Evolutionary conservation across 2,888 invertebrate species (phyloP), one percentile per base, ranked within the genome.

Genomic region (Pandemis heparana): DNA sequence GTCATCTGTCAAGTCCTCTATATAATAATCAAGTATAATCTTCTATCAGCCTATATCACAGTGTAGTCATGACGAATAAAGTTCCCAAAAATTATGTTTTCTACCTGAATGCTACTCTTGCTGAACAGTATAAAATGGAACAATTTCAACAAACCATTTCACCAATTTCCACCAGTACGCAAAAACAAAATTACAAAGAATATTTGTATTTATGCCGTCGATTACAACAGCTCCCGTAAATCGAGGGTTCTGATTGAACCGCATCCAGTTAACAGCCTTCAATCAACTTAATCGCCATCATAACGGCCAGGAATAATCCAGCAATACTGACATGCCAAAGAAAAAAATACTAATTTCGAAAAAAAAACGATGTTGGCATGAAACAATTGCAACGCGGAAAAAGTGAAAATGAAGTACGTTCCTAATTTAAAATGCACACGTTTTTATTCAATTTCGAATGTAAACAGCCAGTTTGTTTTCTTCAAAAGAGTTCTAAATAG

Each of bases 181-280:
- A 65, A 16, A 65, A 65, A 65, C 48, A 38, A 65, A 51, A 65
- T 51, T 38, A 64, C 48, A 38, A 14, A n/a, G n/a, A 39, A 23
- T n/a, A 18, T 43, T 56, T 59, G 16, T 67, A 59, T 68, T 56
- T 68, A 38, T 16, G 38, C 56, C 32, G n/a, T 56, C 63, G 7
- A 41, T 64, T 59, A n/a, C 63, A 60, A 2, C 32, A 18, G 14
- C 43, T 23, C 59, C 48, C 62, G 56, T 59, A 63, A 69, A 73
- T 73, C 63, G 73, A 48, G 41, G 53, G 68, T 41, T 59, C 61
- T 69, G 73, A 73, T 73, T 73, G 73, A 56, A 43, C 70, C 70
- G 48, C 59, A n/a, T 12, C 59, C 68, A 56, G 32, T 73, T 65
- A 69, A 69, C 68, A 38, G 32, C 63, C 48, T 38, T 18, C 62